Evolutionary conservation across 2,797 vertebrate genomes (phyloP), one percentile per base, ranked within the genome.

Genomic region (Schizothorax lantsangensis): DNA sequence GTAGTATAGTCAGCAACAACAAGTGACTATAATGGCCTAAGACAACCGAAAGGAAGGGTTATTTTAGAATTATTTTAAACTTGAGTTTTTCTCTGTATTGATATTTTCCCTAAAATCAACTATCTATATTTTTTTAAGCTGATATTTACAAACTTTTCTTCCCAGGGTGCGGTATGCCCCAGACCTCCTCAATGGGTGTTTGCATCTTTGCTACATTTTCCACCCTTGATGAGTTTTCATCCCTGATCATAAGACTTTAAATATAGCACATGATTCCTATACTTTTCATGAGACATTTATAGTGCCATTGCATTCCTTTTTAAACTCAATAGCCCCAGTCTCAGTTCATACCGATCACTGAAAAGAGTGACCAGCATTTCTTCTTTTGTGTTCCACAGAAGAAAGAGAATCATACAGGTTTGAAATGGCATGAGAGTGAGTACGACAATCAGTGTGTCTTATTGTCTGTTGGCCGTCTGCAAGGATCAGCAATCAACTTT

Each of bases 401-500:
- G 10, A 23, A 72, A n/a, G 38, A n/a, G 5, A 72, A 43, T 72
- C 38, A 23, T 40, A 11, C 36, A 40, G 36, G 68, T 71, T 23
- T 71, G 21, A 33, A 75, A 52, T 17, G 10, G 15, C n/a, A 30
- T 75, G 15, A 17, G 30, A 19, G 30, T 0, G 30, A 75, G 45
- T 52, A 19, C 9, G 26, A 7, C 47, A 54, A 38, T 78, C 74
- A 78, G 74, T 12, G 19, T 38, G 6, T 14, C 10, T 57, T 74
- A 74, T 47, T 78, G 26, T 54, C 47, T 54, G 26, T 77, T 36
- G 17, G 30, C 30, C 21, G 15, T 77, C 26, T 17, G 4, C 12
- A 49, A 49, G n/a, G 45, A 74, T 74, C 72, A 19, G n/a, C 7
- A 74, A 52, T 77, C 47, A 77, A 7, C 47, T 54, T 74, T 77